Percentiles rank a stretch among this genome's conserved stretches.
phyloP scores from a whole-genome alignment of 2,113 vertebrate species.

The Phylloscopus whistleri region DNA sequence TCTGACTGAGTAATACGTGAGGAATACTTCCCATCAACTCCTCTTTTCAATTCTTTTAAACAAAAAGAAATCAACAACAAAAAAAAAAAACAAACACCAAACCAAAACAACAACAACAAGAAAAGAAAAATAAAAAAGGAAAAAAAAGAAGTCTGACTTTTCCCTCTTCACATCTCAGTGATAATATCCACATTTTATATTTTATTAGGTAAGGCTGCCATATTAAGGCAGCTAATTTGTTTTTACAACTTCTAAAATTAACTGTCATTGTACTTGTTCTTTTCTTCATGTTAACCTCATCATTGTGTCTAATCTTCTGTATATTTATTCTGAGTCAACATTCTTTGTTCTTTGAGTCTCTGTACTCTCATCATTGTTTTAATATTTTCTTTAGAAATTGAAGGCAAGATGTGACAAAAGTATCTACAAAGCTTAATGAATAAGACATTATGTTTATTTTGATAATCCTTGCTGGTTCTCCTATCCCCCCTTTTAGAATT shows the following conservation, averaged over 20 bases:
- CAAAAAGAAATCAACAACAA: too few species aligned
- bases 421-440: not conserved
- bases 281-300: not conserved
- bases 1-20: not conserved
- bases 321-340: constrained; percentile 17
- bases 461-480: not conserved
- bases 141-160: not conserved
- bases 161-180: not conserved
- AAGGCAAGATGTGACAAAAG: not conserved
- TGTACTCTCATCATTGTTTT: not conserved
- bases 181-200: not conserved
- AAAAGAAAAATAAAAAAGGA: rapidly evolving
- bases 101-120: not conserved
- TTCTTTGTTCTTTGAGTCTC: not conserved
- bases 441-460: not conserved
- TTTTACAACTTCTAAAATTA: constrained; percentile 30
- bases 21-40: not conserved
- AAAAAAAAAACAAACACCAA: not conserved
- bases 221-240: constrained; percentile 5
- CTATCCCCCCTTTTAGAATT: not conserved
- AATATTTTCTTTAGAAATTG: not conserved
- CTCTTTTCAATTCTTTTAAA: not conserved
- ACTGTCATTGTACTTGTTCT: not conserved
- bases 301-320: constrained; percentile 1
- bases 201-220: not conserved